Evolutionary conservation across 2,113 vertebrate species (phyloP), one percentile per base, ranked within the genome.

Genomic region (Leptosomus discolor): DNA sequence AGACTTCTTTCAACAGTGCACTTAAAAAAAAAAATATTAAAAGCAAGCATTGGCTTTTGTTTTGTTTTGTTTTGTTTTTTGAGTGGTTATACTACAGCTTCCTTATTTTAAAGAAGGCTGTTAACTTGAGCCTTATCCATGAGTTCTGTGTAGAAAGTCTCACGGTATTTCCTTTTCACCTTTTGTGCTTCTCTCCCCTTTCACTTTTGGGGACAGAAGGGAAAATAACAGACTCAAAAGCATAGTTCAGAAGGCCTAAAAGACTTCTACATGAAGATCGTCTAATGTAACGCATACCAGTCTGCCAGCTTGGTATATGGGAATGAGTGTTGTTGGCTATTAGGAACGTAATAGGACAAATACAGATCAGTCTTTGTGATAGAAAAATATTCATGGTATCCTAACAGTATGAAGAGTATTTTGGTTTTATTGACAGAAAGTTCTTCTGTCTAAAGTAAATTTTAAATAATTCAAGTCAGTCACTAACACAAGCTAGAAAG

Each of bases 261-360:
- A 85, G 27, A 19, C 15, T 82, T 75, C 22, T 37, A 0, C 0
- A 0, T 46, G n/a, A 85, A 78, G 46, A 50, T 15, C 45, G 5
- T 37, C 57, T 36, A 48, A 80, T 45, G 11, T 37, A 46, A 71
- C 1, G 1, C 14, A 23, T 22, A 14, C 5, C 5, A 24, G 15
- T 22, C 45, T 4, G 2, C 24, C 39, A 65, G 19, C 48, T 7
- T 36, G 22, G 37, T 30, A 51, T 13, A 39, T 0, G 8, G 24
- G 26, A 92, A 54, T 22, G 5, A 45, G 9, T 7, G 4, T 16
- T 45, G 9, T 2, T 82, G 48, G 21, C 23, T 94, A 5, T 51
- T 58, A 30, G 21, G 43, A 54, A 71, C 21, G 27, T 32, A 34
- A 41, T 1, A 78, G 39, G 30, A 71, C 27, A 60, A 80, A 64